phyloP scores from a whole-genome alignment of 2,113 vertebrate genomes.

The Pleuronectes platessa region DNA sequence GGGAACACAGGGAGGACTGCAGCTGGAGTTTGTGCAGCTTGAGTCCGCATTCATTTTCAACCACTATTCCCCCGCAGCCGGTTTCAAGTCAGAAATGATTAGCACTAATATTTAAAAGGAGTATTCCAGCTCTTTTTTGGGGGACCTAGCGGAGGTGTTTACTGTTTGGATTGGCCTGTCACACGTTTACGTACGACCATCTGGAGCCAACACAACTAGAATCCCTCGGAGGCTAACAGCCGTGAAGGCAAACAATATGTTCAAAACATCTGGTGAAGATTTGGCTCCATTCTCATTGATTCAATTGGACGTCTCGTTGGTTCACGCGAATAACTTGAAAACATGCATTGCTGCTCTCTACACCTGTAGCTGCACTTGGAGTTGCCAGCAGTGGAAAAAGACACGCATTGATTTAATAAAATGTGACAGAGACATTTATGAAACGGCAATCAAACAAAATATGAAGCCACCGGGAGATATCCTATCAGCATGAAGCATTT shows the following conservation, averaged over 20 bases:
- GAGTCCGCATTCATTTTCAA: slow-evolving; percentile 52
- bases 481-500: slow-evolving; percentile 23
- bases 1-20: slow-evolving; percentile 51
- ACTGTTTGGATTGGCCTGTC: slow-evolving; percentile 52
- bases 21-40: slow-evolving; percentile 63
- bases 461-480: slow-evolving; percentile 10
- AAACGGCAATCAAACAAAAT: slow-evolving; percentile 30
- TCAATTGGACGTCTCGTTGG: slow-evolving; percentile 1
- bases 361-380: slow-evolving; percentile 3
- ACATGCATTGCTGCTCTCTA: slow-evolving; percentile 3
- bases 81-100: slow-evolving; percentile 69
- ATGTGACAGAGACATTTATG: slow-evolving; percentile 54
- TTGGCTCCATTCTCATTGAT: neutral
- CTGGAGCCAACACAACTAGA: slow-evolving; percentile 26
- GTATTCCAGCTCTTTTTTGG: slow-evolving; percentile 37
- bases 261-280: slow-evolving; percentile 30
- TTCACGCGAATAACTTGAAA: slow-evolving; percentile 17
- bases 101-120: slow-evolving; percentile 56
- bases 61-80: slow-evolving; percentile 70
- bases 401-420: slow-evolving; percentile 29
- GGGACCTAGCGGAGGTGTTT: slow-evolving; percentile 41
- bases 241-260: slow-evolving; percentile 23
- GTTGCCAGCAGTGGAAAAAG: slow-evolving; percentile 7
- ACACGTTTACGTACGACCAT: slow-evolving; percentile 35
- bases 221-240: slow-evolving; percentile 19